These are phyloP conservation scores for Brienomyrus longianalis DNA, from an alignment of 2,113 vertebrate genomes.

Conservation along the genomic window DNA sequence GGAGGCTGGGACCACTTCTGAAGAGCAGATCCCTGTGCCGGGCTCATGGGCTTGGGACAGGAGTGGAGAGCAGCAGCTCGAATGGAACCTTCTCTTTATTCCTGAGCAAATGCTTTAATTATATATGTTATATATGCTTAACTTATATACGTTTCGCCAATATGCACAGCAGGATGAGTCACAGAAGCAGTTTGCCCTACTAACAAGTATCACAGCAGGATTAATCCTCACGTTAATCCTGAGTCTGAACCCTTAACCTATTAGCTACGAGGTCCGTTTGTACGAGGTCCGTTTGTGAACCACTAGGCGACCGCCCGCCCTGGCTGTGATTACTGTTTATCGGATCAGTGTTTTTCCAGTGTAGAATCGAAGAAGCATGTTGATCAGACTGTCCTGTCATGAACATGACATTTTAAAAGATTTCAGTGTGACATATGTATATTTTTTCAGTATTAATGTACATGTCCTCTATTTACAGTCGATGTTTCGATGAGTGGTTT, in stretches of 20 bases:
- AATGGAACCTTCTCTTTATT: not conserved
- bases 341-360: not conserved
- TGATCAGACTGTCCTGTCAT: constrained; percentile 43
- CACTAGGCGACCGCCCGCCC: not conserved
- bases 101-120: not conserved
- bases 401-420: constrained; percentile 52
- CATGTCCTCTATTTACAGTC: constrained; percentile 27
- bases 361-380: not conserved
- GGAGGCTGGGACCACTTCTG: not conserved
- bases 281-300: not conserved
- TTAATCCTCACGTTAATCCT: not conserved
- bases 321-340: not conserved
- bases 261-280: not conserved
- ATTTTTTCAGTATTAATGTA: constrained; percentile 50
- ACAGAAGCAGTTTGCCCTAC: not conserved
- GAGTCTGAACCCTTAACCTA: not conserved
- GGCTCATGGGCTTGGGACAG: not conserved
- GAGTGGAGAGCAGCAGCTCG: not conserved
- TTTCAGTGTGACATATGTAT: constrained; percentile 44
- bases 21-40: not conserved
- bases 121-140: not conserved
- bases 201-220: not conserved
- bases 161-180: not conserved
- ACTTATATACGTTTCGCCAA: not conserved
- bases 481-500: constrained; percentile 62